These are phyloP conservation scores for Prunella strophiata DNA, from an alignment of 2,797 vertebrate species.

Conservation along the genomic window DNA sequence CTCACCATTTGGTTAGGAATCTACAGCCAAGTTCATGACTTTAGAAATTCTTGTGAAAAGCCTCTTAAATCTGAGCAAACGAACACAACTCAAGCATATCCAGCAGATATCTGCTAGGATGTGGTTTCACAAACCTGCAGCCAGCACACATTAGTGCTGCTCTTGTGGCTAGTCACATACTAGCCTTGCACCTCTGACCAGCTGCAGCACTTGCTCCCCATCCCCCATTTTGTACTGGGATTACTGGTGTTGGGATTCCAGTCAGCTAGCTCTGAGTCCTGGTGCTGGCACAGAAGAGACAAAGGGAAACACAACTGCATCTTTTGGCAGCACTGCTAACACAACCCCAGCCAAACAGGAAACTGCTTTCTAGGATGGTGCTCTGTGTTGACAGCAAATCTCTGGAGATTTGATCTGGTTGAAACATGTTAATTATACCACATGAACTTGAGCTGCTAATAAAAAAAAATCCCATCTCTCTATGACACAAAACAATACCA, in stretches of 20 bases:
- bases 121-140: neutral
- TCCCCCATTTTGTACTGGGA: neutral
- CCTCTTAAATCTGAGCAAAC: neutral
- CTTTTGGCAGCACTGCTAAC: neutral
- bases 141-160: neutral
- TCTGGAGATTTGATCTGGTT: neutral
- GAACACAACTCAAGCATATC: neutral
- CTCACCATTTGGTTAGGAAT: neutral
- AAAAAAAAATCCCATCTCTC: neutral
- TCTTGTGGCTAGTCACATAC: neutral
- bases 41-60: neutral
- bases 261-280: neutral
- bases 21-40: constrained; percentile 5
- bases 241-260: neutral
- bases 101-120: neutral
- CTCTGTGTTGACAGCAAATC: neutral
- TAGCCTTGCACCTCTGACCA: neutral
- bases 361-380: constrained; percentile 33
- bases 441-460: neutral
- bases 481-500: neutral
- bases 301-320: neutral
- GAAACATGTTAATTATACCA: constrained; percentile 5
- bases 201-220: neutral
- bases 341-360: constrained; percentile 31
- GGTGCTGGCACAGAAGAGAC: neutral